A percentile compares a stretch with the other conserved stretches of the same genome.
Evolutionary conservation across 1,140 invertebrate genomes (phyloP).

Genomic region (Euschistus heros): DNA sequence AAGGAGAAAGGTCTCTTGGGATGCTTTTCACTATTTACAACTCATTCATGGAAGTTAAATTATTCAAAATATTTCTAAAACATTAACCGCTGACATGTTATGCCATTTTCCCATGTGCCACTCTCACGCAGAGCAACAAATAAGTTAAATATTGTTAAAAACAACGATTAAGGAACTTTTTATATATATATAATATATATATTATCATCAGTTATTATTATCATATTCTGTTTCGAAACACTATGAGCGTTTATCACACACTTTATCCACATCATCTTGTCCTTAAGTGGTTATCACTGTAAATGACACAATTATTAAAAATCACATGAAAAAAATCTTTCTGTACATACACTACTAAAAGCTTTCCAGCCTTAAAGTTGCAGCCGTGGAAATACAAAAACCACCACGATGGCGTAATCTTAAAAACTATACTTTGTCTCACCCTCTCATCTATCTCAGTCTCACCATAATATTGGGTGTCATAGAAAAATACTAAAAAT

Average conservation of each 20-base stretch:
- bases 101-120: conserved; percentile 8
- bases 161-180: conserved; percentile 19
- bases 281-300: conserved; percentile 2
- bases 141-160: conserved; percentile 19
- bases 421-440: no score
- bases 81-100: conserved; percentile 14
- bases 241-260: conserved; percentile 14
- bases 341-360: conserved; percentile 12
- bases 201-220: conserved; percentile 5
- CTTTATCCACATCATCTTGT: conserved; percentile 12
- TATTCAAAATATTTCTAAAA: conserved; percentile 16
- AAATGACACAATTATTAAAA: conserved; percentile 12
- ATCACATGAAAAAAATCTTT: conserved; percentile 15
- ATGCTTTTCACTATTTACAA: conserved; percentile 12
- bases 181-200: conserved; percentile 6
- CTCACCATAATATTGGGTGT: no score
- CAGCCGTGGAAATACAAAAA: no score
- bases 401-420: no score
- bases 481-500: no score
- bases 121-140: conserved; percentile 12
- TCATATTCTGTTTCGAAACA: conserved; percentile 4
- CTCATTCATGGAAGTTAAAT: conserved; percentile 16
- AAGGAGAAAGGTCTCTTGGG: background rate
- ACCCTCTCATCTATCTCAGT: no score
- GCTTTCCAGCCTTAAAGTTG: conserved; percentile 6